These are phyloP conservation scores for Pao palembangensis DNA, from an alignment of 2,113 vertebrate genomes.

Conservation along the genomic window DNA sequence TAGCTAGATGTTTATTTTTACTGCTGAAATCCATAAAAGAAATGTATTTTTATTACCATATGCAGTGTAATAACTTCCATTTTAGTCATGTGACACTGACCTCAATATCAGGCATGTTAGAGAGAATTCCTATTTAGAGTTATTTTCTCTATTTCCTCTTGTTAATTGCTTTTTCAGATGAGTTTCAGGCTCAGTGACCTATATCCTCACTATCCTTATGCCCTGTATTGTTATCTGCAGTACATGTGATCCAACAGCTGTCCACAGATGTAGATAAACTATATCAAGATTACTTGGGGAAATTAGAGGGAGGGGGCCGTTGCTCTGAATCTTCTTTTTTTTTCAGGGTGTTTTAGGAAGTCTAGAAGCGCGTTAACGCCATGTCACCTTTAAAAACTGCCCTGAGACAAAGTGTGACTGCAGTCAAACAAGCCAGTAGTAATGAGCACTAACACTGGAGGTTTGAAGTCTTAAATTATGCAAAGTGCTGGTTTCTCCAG, in stretches of 20 bases:
- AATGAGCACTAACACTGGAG: conserved; percentile 5
- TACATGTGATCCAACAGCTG: conserved; percentile 17
- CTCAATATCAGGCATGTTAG: too few relatives aligned
- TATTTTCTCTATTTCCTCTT: neutral
- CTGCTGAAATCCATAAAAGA: too few relatives aligned
- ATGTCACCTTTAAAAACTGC: neutral
- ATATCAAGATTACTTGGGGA: neutral
- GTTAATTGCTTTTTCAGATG: neutral
- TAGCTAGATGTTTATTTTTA: too few relatives aligned
- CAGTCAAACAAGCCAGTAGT: conserved; percentile 1
- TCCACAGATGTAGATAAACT: neutral
- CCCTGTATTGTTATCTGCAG: conserved; percentile 14
- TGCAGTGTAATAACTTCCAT: too few relatives aligned
- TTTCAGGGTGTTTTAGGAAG: neutral
- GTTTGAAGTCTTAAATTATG: conserved; percentile 13
- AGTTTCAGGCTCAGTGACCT: conserved; percentile 26
- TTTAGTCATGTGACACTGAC: too few relatives aligned
- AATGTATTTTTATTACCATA: too few relatives aligned
- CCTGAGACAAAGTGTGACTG: neutral
- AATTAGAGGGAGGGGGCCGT: neutral
- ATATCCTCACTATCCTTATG: conserved; percentile 35
- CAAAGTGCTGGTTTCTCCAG: conserved; percentile 14
- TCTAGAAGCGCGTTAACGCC: neutral
- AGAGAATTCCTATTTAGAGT: neutral
- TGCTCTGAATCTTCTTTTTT: neutral